phyloP scores from a whole-genome alignment of 2,797 vertebrate species.

The Etheostoma perlongum region DNA sequence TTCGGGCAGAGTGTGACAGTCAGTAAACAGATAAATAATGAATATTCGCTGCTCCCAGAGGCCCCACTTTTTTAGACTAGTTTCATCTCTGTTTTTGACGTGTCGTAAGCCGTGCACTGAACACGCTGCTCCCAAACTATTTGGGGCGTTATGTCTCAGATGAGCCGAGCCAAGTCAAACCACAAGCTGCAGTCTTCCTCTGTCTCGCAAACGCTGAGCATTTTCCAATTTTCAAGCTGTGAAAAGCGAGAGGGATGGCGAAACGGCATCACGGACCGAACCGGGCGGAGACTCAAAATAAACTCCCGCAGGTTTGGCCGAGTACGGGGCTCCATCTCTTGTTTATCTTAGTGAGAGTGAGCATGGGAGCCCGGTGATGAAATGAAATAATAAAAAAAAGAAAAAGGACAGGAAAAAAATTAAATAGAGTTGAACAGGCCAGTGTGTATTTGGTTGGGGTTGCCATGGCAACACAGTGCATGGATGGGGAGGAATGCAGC shows the following conservation, averaged over 20 bases:
- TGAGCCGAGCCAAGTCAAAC: slow-evolving; percentile 74
- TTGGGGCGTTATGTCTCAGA: slow-evolving; percentile 78
- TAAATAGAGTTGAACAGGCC: slow-evolving; percentile 79
- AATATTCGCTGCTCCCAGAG: slow-evolving; percentile 65
- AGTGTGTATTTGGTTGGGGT: slow-evolving; percentile 82
- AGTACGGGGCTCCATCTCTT: slow-evolving; percentile 77
- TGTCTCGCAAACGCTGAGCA: slow-evolving; percentile 69
- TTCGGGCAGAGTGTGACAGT: slow-evolving; percentile 60
- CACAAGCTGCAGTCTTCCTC: slow-evolving; percentile 71
- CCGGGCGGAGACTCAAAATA: slow-evolving; percentile 83
- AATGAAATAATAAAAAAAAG: slow-evolving; percentile 71
- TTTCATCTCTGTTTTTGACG: slow-evolving; percentile 69
- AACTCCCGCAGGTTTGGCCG: slow-evolving; percentile 78
- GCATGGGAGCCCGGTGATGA: slow-evolving; percentile 83
- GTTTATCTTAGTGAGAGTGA: slow-evolving; percentile 83
- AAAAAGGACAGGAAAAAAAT: slow-evolving; percentile 66
- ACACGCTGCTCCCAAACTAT: slow-evolving; percentile 75
- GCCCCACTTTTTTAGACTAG: slow-evolving; percentile 58
- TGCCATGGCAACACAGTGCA: slow-evolving; percentile 81
- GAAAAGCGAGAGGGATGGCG: slow-evolving; percentile 80
- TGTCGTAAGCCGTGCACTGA: slow-evolving; percentile 68
- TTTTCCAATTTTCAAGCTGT: slow-evolving; percentile 81
- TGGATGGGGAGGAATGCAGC: slow-evolving; percentile 82
- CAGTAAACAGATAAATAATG: slow-evolving; percentile 81
- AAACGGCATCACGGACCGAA: slow-evolving; percentile 82